These are phyloP conservation scores for Anas platyrhynchos DNA, from an alignment of 2,113 vertebrate genomes.

Conservation along the genomic window DNA sequence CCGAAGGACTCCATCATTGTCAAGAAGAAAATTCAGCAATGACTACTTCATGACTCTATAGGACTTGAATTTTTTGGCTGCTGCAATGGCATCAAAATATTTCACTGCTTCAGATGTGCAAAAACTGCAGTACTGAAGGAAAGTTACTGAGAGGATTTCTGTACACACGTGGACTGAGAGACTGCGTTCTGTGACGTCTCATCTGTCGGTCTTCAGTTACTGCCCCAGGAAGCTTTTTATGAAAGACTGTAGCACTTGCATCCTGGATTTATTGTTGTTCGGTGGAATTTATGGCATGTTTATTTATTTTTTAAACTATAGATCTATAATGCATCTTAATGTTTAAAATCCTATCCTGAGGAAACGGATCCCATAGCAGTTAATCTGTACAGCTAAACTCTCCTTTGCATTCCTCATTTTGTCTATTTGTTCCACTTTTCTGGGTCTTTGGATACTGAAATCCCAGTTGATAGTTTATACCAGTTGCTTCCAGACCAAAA, in stretches of 20 bases:
- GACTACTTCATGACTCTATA: background rate
- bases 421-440: background rate
- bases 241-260: background rate
- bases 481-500: background rate
- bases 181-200: background rate
- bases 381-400: background rate
- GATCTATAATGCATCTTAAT: constrained; percentile 14
- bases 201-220: background rate
- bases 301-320: background rate
- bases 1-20: background rate
- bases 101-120: background rate
- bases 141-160: background rate
- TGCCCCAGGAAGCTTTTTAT: background rate
- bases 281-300: background rate
- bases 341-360: constrained; percentile 36
- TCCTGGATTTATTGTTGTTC: background rate
- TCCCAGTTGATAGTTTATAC: background rate
- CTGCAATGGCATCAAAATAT: background rate
- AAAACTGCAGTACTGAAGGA: background rate
- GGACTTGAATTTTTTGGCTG: background rate
- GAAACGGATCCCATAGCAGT: background rate
- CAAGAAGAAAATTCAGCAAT: constrained; percentile 23
- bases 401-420: background rate
- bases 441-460: background rate
- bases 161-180: background rate